Evolutionary conservation across 2,888 invertebrate genomes (phyloP).

Genomic region (Eilema depressum): DNA sequence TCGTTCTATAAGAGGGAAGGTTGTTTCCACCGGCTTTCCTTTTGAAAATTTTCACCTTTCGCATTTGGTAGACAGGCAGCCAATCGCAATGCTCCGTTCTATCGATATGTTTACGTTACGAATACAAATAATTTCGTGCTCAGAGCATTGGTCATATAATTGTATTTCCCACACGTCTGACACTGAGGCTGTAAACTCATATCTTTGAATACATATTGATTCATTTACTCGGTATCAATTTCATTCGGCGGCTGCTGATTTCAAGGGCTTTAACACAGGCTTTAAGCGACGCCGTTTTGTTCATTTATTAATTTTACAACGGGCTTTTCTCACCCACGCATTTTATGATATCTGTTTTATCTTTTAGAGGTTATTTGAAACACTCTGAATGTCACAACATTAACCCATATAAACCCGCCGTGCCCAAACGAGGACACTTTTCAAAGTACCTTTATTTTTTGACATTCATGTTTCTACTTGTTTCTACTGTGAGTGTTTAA

Average conservation of each 20-base stretch:
- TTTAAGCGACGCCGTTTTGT: neutral
- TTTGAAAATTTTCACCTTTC: too few species aligned
- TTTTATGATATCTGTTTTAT: neutral
- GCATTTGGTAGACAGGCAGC: too few species aligned
- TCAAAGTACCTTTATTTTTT: too few species aligned
- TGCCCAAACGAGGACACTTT: too few species aligned
- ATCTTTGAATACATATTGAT: constrained; percentile 2
- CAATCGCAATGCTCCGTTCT: too few species aligned
- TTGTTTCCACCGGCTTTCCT: too few species aligned
- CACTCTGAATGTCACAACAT: neutral
- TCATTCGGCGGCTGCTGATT: neutral
- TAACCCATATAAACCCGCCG: too few species aligned
- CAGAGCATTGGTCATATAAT: neutral
- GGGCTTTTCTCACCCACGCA: neutral
- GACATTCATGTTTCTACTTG: too few species aligned
- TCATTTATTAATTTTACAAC: neutral
- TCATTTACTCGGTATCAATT: constrained; percentile 1
- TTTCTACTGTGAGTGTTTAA: too few species aligned
- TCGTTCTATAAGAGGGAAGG: too few species aligned
- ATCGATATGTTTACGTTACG: too few species aligned
- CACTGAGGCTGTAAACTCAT: neutral
- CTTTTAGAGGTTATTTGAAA: neutral
- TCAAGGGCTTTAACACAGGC: constrained; percentile 1
- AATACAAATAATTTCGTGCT: too few species aligned
- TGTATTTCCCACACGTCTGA: neutral